These are phyloP conservation scores for Epinotia bilunana DNA, from an alignment of 2,888 invertebrate species.

Conservation along the genomic window DNA sequence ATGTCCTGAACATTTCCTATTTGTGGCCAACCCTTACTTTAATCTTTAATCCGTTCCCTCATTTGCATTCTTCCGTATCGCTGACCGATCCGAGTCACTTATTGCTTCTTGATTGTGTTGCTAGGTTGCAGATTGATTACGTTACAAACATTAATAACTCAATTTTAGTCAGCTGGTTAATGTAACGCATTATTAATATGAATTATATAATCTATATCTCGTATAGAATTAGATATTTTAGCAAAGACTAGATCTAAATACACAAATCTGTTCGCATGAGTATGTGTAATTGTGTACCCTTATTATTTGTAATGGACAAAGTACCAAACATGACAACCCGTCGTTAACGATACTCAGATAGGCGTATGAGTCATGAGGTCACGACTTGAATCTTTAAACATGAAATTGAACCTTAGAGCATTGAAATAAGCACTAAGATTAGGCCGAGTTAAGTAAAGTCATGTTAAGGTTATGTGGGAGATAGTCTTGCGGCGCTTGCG, in stretches of 20 bases:
- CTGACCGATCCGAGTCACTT: slow-evolving; percentile 16
- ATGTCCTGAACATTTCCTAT: slow-evolving; percentile 13
- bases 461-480: slow-evolving; percentile 61
- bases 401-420: slow-evolving; percentile 56
- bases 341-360: slow-evolving; percentile 34
- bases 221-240: not conserved
- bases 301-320: slow-evolving; percentile 22
- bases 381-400: slow-evolving; percentile 35
- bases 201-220: not conserved
- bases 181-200: slow-evolving; percentile 1
- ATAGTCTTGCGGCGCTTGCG: slow-evolving; percentile 53
- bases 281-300: slow-evolving; percentile 18
- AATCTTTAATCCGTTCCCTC: not conserved
- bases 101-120: slow-evolving; percentile 6
- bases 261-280: not conserved
- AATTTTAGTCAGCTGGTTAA: not conserved
- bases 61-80: slow-evolving; percentile 25
- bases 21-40: slow-evolving; percentile 14
- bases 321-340: slow-evolving; percentile 35
- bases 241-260: slow-evolving; percentile 1
- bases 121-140: not conserved
- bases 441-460: slow-evolving; percentile 44
- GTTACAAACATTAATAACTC: not conserved
- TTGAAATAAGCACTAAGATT: slow-evolving; percentile 49
- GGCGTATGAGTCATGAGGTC: slow-evolving; percentile 35